Evolutionary conservation across 2,888 invertebrate genomes (phyloP).

Genomic region (Cephus pygmeus): DNA sequence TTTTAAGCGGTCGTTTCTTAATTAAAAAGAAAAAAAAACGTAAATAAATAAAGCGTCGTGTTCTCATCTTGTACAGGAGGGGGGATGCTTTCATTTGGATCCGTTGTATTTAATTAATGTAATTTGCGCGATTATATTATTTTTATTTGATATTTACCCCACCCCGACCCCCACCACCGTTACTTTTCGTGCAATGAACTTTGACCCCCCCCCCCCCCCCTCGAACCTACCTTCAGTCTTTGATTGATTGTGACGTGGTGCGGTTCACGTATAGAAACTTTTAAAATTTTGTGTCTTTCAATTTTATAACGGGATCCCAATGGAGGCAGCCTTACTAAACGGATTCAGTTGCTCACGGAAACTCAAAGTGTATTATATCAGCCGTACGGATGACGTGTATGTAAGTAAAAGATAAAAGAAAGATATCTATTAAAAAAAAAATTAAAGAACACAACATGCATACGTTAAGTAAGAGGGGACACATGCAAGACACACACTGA

Average conservation of each 20-base stretch:
- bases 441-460: not conserved
- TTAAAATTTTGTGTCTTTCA: too few relatives aligned
- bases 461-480: constrained; percentile 15
- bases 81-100: not conserved
- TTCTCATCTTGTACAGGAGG: constrained; percentile 29
- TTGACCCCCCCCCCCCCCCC: not conserved
- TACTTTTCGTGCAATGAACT: not conserved
- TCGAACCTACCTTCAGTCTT: too few relatives aligned
- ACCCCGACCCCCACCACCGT: not conserved
- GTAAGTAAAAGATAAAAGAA: constrained; percentile 34
- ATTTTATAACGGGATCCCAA: not conserved
- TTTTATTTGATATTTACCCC: too few relatives aligned
- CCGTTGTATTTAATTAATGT: too few relatives aligned
- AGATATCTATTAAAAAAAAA: constrained; percentile 11
- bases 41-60: constrained; percentile 22
- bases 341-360: constrained; percentile 40
- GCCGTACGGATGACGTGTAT: constrained; percentile 16
- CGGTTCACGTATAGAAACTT: too few relatives aligned
- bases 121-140: too few relatives aligned
- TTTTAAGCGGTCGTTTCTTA: constrained; percentile 44
- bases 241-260: too few relatives aligned
- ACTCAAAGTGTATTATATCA: constrained; percentile 54
- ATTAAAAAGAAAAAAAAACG: not conserved
- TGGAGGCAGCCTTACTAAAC: not conserved
- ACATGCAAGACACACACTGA: constrained; percentile 9